A percentile compares a stretch with the other conserved stretches of the same genome.
phyloP scores from a whole-genome alignment of 2,888 invertebrate species.

The Stenolophus ochropezus region DNA sequence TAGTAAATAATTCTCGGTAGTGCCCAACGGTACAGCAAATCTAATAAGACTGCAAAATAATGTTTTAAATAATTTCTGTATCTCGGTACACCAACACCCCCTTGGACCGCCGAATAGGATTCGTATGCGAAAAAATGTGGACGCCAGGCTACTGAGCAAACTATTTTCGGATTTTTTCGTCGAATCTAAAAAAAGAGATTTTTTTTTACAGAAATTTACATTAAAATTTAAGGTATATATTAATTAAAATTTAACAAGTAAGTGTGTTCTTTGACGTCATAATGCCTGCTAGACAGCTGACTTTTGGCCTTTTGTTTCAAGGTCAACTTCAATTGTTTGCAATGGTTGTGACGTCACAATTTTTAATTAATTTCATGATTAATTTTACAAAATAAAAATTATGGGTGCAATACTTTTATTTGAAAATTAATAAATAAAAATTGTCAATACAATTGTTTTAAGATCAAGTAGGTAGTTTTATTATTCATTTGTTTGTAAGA shows the following conservation, averaged over 20 bases:
- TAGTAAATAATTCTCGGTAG: conserved; percentile 78
- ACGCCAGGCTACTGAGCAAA: conserved; percentile 85
- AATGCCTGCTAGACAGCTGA: too few species aligned
- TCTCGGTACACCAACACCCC: conserved; percentile 73
- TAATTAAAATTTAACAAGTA: background rate
- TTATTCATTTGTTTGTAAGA: too few species aligned
- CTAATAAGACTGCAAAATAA: conserved; percentile 73
- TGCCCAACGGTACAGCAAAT: conserved; percentile 76
- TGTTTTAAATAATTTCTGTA: conserved; percentile 75
- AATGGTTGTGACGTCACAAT: too few species aligned
- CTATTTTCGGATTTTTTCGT: conserved; percentile 80
- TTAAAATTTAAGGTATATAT: background rate
- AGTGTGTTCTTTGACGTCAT: too few species aligned
- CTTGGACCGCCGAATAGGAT: conserved; percentile 76
- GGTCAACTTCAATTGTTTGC: too few species aligned
- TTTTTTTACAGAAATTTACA: background rate
- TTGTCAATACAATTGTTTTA: too few species aligned
- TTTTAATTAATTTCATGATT: too few species aligned
- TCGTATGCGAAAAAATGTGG: conserved; percentile 80
- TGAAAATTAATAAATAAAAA: too few species aligned
- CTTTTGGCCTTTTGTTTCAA: too few species aligned
- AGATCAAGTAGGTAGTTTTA: too few species aligned
- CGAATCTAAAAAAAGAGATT: conserved; percentile 77
- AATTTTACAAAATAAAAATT: too few species aligned
- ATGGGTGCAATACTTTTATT: too few species aligned